Evolutionary conservation across 1,140 invertebrate genomes (phyloP).

Genomic region (Orius laevigatus): DNA sequence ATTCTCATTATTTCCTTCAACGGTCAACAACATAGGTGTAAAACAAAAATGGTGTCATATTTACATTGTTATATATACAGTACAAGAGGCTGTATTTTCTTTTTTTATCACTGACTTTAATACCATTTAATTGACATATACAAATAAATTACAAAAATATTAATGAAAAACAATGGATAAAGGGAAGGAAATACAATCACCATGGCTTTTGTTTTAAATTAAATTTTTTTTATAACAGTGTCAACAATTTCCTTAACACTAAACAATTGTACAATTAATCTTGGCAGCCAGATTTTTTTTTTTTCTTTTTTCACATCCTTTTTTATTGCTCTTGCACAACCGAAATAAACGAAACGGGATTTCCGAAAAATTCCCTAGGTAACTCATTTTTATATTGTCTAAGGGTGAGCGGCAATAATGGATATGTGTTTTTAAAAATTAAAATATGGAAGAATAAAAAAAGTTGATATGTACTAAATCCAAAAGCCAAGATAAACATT

Average conservation of each 20-base stretch:
- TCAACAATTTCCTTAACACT: slow-evolving; percentile 1
- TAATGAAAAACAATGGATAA: background rate
- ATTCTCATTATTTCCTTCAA: slow-evolving; percentile 15
- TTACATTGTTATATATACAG: slow-evolving; percentile 22
- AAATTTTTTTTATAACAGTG: background rate
- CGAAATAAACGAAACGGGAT: slow-evolving; percentile 4
- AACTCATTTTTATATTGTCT: background rate
- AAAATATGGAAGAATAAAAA: background rate
- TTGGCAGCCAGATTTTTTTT: slow-evolving; percentile 12
- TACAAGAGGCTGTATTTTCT: slow-evolving; percentile 19
- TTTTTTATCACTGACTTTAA: slow-evolving; percentile 8
- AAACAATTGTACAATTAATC: slow-evolving; percentile 11
- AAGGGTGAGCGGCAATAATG: slow-evolving; percentile 16
- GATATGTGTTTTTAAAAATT: slow-evolving; percentile 1
- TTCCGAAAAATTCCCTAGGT: background rate
- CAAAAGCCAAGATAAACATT: slow-evolving; percentile 6
- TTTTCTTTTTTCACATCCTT: slow-evolving; percentile 16
- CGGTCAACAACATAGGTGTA: slow-evolving; percentile 23
- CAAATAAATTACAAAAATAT: slow-evolving; percentile 15
- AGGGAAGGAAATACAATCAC: background rate
- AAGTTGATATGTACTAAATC: slow-evolving; percentile 11
- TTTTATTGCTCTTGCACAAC: slow-evolving; percentile 17
- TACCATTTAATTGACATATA: slow-evolving; percentile 17
- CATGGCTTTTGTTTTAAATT: background rate
- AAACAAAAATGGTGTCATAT: slow-evolving; percentile 24